phyloP scores from a whole-genome alignment of 2,888 invertebrate genomes.

The Morinoia aosen region DNA sequence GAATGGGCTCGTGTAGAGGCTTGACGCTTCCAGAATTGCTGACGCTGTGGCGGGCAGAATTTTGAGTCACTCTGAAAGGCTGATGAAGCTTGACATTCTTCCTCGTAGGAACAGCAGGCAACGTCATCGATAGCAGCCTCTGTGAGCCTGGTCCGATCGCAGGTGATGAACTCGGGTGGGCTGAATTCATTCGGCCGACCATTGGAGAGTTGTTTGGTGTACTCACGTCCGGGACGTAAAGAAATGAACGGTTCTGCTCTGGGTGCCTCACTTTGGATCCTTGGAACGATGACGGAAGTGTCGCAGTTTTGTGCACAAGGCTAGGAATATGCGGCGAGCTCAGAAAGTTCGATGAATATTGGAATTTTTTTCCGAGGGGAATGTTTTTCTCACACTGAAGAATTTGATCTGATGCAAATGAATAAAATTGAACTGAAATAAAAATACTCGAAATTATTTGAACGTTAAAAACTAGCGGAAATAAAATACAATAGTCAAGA shows the following conservation, averaged over 20 bases:
- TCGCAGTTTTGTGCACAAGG: background rate
- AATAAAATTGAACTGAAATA: conserved; percentile 8
- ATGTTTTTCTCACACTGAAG: background rate
- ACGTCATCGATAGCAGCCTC: background rate
- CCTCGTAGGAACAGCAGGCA: conserved; percentile 39
- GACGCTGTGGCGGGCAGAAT: conserved; percentile 16
- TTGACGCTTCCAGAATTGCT: background rate
- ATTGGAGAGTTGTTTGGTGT: background rate
- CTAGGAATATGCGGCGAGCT: conserved; percentile 30
- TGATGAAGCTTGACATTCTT: conserved; percentile 50
- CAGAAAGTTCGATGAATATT: background rate
- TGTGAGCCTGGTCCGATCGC: background rate
- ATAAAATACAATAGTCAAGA: background rate
- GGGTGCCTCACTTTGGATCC: background rate
- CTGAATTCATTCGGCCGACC: background rate
- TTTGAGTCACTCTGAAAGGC: background rate
- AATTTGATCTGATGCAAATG: conserved; percentile 39
- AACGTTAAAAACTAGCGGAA: background rate
- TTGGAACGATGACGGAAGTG: background rate
- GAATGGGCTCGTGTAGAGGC: conserved; percentile 46
- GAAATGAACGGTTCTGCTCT: background rate
- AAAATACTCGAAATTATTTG: background rate
- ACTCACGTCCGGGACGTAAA: background rate
- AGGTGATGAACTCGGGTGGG: background rate
- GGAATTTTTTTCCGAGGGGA: background rate